Percentiles rank a stretch among this genome's conserved stretches.
Evolutionary conservation across 2,113 vertebrate genomes (phyloP).

Genomic region (Megaleporinus macrocephalus): DNA sequence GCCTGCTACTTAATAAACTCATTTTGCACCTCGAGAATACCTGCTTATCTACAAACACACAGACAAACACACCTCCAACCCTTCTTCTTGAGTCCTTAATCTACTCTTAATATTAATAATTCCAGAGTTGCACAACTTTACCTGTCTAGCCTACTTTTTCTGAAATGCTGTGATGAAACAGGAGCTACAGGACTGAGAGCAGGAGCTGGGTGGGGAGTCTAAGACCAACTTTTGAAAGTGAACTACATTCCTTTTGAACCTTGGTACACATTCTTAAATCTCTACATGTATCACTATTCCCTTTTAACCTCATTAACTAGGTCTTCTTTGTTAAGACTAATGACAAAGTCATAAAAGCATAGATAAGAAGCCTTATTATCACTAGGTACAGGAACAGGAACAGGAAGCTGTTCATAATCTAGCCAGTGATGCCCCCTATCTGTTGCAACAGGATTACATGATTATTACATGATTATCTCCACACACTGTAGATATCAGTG

Average conservation of each 20-base stretch:
- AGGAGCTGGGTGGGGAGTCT: not conserved
- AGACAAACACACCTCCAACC: slow-evolving; percentile 39
- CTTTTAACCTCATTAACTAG: not conserved
- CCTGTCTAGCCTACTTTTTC: slow-evolving; percentile 33
- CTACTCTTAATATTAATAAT: slow-evolving; percentile 51
- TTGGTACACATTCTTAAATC: not conserved
- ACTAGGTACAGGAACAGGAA: not conserved
- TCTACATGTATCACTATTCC: not conserved
- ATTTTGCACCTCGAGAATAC: slow-evolving; percentile 60
- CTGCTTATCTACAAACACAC: slow-evolving; percentile 61
- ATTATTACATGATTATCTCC: too few species aligned
- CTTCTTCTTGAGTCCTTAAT: slow-evolving; percentile 40
- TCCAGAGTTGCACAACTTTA: slow-evolving; percentile 46
- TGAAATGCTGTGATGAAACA: slow-evolving; percentile 4
- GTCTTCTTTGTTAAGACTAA: not conserved
- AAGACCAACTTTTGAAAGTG: not conserved
- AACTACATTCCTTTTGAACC: not conserved
- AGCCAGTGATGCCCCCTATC: not conserved
- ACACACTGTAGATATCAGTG: too few species aligned
- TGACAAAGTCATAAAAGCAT: not conserved
- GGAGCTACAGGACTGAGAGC: not conserved
- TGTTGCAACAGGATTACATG: not conserved
- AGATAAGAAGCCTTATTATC: not conserved
- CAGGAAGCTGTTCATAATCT: not conserved
- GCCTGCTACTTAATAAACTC: slow-evolving; percentile 63